Conservation (phyloP, 2,113 vertebrate species). For the Thalassoma bifasciatum region DNA sequence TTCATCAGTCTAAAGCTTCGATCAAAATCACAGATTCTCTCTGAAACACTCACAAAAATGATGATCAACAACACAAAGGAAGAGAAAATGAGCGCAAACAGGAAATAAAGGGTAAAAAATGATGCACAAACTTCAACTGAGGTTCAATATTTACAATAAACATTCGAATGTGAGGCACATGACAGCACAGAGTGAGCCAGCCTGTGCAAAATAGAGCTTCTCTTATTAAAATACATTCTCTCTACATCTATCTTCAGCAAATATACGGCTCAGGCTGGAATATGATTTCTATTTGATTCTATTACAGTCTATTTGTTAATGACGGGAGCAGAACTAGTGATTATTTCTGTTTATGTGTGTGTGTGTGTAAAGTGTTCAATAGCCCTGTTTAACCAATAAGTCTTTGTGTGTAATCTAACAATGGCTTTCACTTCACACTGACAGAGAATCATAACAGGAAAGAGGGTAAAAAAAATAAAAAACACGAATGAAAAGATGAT, state of each 20-base stretch:
- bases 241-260: slow-evolving; percentile 69
- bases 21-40: slow-evolving; percentile 26
- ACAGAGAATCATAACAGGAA: slow-evolving; percentile 40
- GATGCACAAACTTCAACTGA: slow-evolving; percentile 41
- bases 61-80: slow-evolving; percentile 30
- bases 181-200: slow-evolving; percentile 37
- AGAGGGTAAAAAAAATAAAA: slow-evolving; percentile 34
- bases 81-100: slow-evolving; percentile 1
- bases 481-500: slow-evolving; percentile 82
- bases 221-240: slow-evolving; percentile 80
- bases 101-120: slow-evolving; percentile 6
- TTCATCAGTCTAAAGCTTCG: slow-evolving; percentile 35
- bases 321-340: slow-evolving; percentile 29
- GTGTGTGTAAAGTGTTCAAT: background rate
- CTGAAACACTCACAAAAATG: slow-evolving; percentile 34
- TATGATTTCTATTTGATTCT: slow-evolving; percentile 44
- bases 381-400: slow-evolving; percentile 14
- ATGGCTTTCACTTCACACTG: slow-evolving; percentile 42
- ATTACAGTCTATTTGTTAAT: slow-evolving; percentile 42
- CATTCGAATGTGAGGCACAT: slow-evolving; percentile 37
- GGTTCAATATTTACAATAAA: slow-evolving; percentile 53
- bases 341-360: background rate
- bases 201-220: slow-evolving; percentile 81
- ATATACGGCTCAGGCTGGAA: slow-evolving; percentile 70
- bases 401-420: slow-evolving; percentile 29